Evolutionary conservation across 64 coral and sea anemone genomes (phyloP).

Genomic region (Montipora cactus): DNA sequence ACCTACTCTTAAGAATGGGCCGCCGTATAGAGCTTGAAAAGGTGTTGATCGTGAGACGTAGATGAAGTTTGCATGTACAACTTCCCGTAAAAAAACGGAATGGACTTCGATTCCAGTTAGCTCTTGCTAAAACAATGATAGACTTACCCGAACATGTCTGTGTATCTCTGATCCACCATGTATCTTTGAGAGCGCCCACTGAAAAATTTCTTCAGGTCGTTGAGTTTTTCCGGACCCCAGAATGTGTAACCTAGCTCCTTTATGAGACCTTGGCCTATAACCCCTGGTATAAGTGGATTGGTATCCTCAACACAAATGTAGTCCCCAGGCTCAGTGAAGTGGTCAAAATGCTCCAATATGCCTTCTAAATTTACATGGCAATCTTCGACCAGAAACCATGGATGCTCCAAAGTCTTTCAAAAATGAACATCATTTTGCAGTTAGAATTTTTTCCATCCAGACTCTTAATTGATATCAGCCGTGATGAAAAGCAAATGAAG

Average conservation of each 20-base stretch:
- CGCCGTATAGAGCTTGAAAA: no score
- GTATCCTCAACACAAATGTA: slow-evolving; percentile 75
- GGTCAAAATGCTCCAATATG: slow-evolving; percentile 52
- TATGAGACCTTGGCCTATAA: slow-evolving; percentile 29
- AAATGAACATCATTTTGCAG: no score
- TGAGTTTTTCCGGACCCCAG: neutral
- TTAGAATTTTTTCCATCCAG: no score
- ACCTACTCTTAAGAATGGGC: no score
- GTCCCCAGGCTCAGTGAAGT: slow-evolving; percentile 59
- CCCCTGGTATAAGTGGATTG: neutral
- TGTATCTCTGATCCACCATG: slow-evolving; percentile 56
- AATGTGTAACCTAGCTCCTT: slow-evolving; percentile 17
- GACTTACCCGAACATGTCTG: slow-evolving; percentile 76
- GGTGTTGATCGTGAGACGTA: no score
- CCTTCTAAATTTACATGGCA: slow-evolving; percentile 54
- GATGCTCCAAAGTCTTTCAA: slow-evolving; percentile 9
- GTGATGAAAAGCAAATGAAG: no score
- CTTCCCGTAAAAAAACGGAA: no score
- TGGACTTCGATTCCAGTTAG: no score
- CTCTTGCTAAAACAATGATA: no score
- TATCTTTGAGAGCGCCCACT: slow-evolving; percentile 47
- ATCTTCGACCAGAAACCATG: slow-evolving; percentile 73
- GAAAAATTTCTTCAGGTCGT: slow-evolving; percentile 50
- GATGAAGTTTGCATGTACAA: no score
- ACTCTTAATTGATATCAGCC: no score